Evolutionary conservation across 2,888 invertebrate genomes (phyloP).

Genomic region (Mesodorylaimus sp.): DNA sequence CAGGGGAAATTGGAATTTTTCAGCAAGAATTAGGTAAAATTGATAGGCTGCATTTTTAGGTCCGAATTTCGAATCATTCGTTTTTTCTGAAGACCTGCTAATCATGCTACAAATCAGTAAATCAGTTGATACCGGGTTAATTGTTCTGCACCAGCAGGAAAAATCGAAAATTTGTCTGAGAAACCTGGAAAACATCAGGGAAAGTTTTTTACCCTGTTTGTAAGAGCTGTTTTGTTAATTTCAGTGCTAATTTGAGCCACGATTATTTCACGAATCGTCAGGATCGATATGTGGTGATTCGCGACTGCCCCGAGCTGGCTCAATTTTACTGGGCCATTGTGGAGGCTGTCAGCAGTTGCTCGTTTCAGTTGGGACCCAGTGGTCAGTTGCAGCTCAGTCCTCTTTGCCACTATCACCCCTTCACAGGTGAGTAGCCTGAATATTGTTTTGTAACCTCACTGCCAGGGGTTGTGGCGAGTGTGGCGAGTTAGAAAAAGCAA

Average conservation of each 20-base stretch:
- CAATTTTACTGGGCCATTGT: slow-evolving; percentile 60
- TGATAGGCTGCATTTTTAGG: no score
- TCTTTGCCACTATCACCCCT: slow-evolving; percentile 45
- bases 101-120: no score
- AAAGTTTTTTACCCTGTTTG: no score
- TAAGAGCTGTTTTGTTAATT: slow-evolving; percentile 16
- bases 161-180: no score
- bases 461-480: neutral
- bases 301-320: slow-evolving; percentile 52
- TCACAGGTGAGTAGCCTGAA: slow-evolving; percentile 35
- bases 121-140: no score
- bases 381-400: slow-evolving; percentile 33
- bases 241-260: slow-evolving; percentile 78
- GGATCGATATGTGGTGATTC: slow-evolving; percentile 78
- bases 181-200: no score
- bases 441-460: neutral
- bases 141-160: no score
- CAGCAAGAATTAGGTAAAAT: no score
- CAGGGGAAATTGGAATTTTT: no score
- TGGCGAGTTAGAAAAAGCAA: no score
- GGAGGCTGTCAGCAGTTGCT: slow-evolving; percentile 25
- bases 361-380: slow-evolving; percentile 35
- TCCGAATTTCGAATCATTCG: no score
- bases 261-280: slow-evolving; percentile 93
- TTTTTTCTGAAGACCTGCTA: no score